Evolutionary conservation across 1,140 invertebrate genomes (phyloP).

Genomic region (Drosophila rufa): DNA sequence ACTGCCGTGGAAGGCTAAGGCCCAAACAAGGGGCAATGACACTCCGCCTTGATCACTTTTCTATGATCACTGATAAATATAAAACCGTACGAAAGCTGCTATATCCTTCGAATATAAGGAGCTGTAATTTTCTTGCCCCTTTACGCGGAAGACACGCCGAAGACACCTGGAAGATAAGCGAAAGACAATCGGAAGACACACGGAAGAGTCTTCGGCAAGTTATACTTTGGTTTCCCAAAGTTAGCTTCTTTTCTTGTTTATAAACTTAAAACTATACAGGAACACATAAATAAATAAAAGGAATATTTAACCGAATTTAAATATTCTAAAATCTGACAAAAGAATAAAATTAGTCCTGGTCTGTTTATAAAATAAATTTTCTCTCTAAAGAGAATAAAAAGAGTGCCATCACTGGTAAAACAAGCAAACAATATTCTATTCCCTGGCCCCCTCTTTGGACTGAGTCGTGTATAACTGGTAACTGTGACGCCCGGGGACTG

Average conservation of each 20-base stretch:
- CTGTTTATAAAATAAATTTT: neutral
- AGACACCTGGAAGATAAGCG: too few species aligned
- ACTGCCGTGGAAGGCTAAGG: neutral
- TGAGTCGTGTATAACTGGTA: constrained; percentile 7
- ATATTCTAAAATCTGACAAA: neutral
- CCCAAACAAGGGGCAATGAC: neutral
- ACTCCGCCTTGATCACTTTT: constrained; percentile 10
- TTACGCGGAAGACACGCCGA: too few species aligned
- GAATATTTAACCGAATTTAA: neutral
- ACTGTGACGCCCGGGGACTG: constrained; percentile 10
- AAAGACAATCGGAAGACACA: too few species aligned
- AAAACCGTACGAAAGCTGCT: neutral
- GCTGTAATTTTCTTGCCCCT: too few species aligned
- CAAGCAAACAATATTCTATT: constrained; percentile 19
- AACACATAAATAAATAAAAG: too few species aligned
- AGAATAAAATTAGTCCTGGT: neutral
- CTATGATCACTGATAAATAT: neutral
- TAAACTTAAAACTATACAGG: too few species aligned
- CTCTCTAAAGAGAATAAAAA: neutral
- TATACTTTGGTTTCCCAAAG: too few species aligned
- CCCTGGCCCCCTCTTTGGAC: neutral
- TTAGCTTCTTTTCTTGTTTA: too few species aligned
- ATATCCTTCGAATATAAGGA: too few species aligned
- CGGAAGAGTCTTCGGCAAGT: too few species aligned
- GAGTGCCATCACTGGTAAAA: constrained; percentile 7